Evolutionary conservation across 2,797 vertebrate species (phyloP).

Genomic region (Ptychadena robeensis): DNA sequence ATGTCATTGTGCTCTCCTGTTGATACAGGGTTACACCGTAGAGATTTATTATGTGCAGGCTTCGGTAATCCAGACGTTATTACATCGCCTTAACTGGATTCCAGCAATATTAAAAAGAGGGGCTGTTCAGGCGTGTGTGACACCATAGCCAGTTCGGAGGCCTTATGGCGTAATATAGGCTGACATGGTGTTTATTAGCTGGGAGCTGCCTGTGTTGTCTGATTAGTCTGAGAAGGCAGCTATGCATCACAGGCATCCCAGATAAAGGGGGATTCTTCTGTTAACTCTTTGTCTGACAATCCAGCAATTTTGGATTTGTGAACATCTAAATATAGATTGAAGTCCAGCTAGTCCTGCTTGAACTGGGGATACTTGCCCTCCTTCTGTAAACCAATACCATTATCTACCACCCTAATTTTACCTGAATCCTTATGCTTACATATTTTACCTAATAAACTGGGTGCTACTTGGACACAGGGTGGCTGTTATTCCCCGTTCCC

Average conservation of each 20-base stretch:
- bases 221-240: conserved; percentile 41
- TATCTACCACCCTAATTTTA: no score
- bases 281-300: conserved; percentile 26
- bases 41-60: conserved; percentile 59
- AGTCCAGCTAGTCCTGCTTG: no score
- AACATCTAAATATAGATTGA: no score
- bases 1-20: conserved; percentile 58
- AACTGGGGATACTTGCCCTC: no score
- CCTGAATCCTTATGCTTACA: no score
- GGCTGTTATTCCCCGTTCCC: no score
- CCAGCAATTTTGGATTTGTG: no score
- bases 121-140: conserved; percentile 34
- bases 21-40: conserved; percentile 61
- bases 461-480: no score
- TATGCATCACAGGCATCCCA: conserved; percentile 9
- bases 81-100: conserved; percentile 63
- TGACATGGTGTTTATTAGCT: conserved; percentile 61
- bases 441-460: no score
- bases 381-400: no score
- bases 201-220: conserved; percentile 55
- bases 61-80: conserved; percentile 61
- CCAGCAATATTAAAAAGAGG: conserved; percentile 61
- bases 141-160: conserved; percentile 29
- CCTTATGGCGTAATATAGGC: conserved; percentile 57
- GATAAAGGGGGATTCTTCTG: background rate